Base-by-base conservation (phyloP, 2,888 invertebrate genomes). In the Osedax frankpressi region DNA sequence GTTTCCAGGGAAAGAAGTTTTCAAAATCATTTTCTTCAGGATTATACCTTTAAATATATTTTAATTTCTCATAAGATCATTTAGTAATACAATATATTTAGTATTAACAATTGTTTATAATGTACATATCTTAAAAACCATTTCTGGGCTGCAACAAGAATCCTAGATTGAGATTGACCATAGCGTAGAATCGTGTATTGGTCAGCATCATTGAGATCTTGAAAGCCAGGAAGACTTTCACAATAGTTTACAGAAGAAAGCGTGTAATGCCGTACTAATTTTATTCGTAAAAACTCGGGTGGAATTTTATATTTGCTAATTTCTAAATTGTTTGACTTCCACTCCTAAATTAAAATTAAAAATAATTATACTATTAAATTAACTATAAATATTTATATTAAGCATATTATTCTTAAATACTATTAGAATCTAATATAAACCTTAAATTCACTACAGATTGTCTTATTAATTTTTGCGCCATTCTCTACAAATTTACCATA, bases 131-230 rank as follows among this genome's bases (percentile, higher is more conserved):
- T 11, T 44, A 44, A 44, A 11, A 71, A 77, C 77, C 77, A 77
- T 75, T 77, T 76, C 2, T 70, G 60, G 1, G 77, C 76, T 1
- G 77, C 77, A 14, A 75, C 74, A 27, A 77, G 72, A 27, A 77
- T 77, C 11, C 77, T 71, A 30, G 75, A 75, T 71, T 77, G 77
- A 24, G 77, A 77, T 30, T 77, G 77, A 26, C 77, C 77, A 6
- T 77, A 63, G 2, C 75, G 74, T 30, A 77, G 74, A n/a, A 77
- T 73, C n/a, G 74, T 77, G 30, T 72, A 73, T 70, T 77, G 77
- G 72, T 77, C 77, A 3, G 69, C 25, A n/a, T 44, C 62, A 69
- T 73, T 27, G 14, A 77, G 70, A 19, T 75, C 74, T n/a, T 60
- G 62, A 72, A 77, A 77, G 77, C 77, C 77, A 62, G 75, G 75